Evolutionary conservation across 2,888 invertebrate genomes (phyloP).

Genomic region (Diaprepes abbreviatus): DNA sequence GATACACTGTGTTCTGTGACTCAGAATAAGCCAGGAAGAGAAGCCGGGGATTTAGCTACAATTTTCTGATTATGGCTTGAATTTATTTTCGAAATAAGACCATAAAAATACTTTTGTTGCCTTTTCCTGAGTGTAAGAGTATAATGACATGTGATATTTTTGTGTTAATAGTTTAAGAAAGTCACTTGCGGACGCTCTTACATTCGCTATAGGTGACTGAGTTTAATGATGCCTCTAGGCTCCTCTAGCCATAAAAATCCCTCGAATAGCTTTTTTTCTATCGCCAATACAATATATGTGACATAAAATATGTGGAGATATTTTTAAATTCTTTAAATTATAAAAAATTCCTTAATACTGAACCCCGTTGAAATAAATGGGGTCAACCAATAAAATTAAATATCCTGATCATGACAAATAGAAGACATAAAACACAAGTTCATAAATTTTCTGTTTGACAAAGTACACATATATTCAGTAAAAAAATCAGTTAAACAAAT

Average conservation of each 20-base stretch:
- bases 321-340: too few species aligned
- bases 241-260: background rate
- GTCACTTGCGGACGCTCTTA: conserved; percentile 27
- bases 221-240: background rate
- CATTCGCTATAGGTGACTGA: conserved; percentile 12
- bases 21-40: conserved; percentile 24
- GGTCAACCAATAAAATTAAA: too few species aligned
- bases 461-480: too few species aligned
- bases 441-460: too few species aligned
- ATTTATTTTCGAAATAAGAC: conserved; percentile 23
- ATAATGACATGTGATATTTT: conserved; percentile 42
- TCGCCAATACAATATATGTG: background rate
- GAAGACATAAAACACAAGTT: too few species aligned
- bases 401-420: too few species aligned
- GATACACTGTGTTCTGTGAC: conserved; percentile 14
- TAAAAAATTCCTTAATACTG: too few species aligned
- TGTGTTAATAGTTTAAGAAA: conserved; percentile 45
- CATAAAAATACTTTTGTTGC: background rate
- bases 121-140: conserved; percentile 39
- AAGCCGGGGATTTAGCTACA: conserved; percentile 14
- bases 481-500: too few species aligned
- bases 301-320: too few species aligned
- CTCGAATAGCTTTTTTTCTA: background rate
- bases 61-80: conserved; percentile 21
- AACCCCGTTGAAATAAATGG: too few species aligned